Base-by-base conservation (phyloP, 2,113 vertebrate species). In the Tenebrosternarchus preto region DNA sequence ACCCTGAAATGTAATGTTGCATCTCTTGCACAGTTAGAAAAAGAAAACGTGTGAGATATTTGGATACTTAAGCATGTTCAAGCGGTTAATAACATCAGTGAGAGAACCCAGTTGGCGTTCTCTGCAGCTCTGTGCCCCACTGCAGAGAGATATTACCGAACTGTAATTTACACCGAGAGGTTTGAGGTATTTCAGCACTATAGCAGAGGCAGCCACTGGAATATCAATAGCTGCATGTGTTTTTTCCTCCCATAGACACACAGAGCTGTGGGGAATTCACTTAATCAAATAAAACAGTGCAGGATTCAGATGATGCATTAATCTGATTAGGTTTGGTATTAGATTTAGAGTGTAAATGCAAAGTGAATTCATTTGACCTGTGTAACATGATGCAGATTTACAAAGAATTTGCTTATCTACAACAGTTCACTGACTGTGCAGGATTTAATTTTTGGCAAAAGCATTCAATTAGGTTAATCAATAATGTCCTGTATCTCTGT, bases 161-260 rank as follows among this genome's bases (percentile, higher is more conserved):
- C 60, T 75, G 79, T 86, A 77, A 78, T 84, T 77, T 84, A 82
- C 78, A 80, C 77, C 33, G 68, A 56, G 73, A 84, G 77, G 67
- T 78, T 33, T 73, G 66, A 59, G 77, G 66, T 82, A 67, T 84
- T 82, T 86, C 80, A 75, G 75, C 78, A 53, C 57, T 79, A 39
- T 72, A 77, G 70, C 79, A 36, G 73, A 76, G 57, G 72, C 50
- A 43, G 22, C 50, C 73, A 70, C 75, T 82, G 73, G 80, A 82
- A 85, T 85, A 80, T 80, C 83, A 82, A 85, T 80, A 76, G 53
- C 83, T 66, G 29, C 46, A 63, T 57, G 53, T 53, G n/a, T n/a
- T n/a, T 55, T 70, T 81, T 53, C 71, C 63, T 73, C 53, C 2
- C 50, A 39, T 20, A 67, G 43, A 46, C 31, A 9, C 31, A 11